phyloP scores from a whole-genome alignment of 2,113 vertebrate species.

The Sterrhoptilus dennistouni region DNA sequence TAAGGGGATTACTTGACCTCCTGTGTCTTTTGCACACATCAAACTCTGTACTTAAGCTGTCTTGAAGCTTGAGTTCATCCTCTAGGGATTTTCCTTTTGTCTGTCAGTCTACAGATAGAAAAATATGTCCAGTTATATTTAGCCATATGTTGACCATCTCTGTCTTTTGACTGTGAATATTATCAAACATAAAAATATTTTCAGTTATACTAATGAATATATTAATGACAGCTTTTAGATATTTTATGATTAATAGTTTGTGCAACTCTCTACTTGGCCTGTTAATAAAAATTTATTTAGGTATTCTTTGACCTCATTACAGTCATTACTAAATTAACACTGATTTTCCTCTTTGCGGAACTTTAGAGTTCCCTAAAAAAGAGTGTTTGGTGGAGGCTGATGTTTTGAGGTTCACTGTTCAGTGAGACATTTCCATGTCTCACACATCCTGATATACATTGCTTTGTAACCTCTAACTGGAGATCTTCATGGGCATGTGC shows the following conservation, averaged over 20 bases:
- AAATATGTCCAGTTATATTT: constrained; percentile 42
- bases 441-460: fast-evolving
- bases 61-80: constrained; percentile 55
- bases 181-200: background rate
- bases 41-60: constrained; percentile 44
- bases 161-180: constrained; percentile 3
- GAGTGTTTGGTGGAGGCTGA: background rate
- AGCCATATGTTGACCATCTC: constrained; percentile 10
- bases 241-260: background rate
- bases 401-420: background rate
- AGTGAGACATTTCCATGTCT: background rate
- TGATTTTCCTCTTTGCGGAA: background rate
- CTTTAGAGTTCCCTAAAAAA: background rate
- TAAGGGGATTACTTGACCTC: constrained; percentile 60
- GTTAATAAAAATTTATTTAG: background rate
- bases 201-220: background rate
- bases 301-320: background rate
- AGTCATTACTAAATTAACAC: background rate
- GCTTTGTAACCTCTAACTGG: background rate
- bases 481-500: background rate
- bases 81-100: constrained; percentile 59
- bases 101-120: constrained; percentile 36
- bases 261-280: background rate
- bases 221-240: background rate
- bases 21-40: constrained; percentile 52